Base-by-base conservation (phyloP, 2,888 invertebrate species). In the Pyrrhopygopsis socrates region DNA sequence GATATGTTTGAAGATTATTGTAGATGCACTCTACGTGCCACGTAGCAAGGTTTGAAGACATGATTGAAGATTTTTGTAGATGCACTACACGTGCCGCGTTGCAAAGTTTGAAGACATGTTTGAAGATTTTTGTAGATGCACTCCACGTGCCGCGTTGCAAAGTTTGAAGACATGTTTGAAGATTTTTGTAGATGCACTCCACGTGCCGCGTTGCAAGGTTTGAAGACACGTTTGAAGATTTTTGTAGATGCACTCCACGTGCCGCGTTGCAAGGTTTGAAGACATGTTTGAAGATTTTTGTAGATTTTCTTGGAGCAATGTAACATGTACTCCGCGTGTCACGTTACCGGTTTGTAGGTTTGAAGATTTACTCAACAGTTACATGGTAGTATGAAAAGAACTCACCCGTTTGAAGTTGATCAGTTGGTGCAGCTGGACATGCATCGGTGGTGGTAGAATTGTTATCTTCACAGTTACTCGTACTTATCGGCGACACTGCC, bases 401-500 rank as follows among this genome's bases (percentile, higher is more conserved):
- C 45, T 45, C 45, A 45, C 45, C 45, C 45, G 11, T 54, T 54
- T 54, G 54, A n/a, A 54, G 54, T n/a, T n/a, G n/a, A n/a, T n/a
- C n/a, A n/a, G n/a, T n/a, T n/a, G n/a, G n/a, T n/a, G n/a, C n/a
- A n/a, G n/a, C n/a, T n/a, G n/a, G n/a, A n/a, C n/a, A n/a, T n/a
- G n/a, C n/a, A n/a, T n/a, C n/a, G n/a, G n/a, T n/a, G n/a, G n/a
- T n/a, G n/a, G n/a, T n/a, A n/a, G n/a, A n/a, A n/a, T n/a, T n/a
- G n/a, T n/a, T n/a, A n/a, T n/a, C n/a, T n/a, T n/a, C n/a, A n/a
- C n/a, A n/a, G n/a, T n/a, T n/a, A n/a, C n/a, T n/a, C n/a, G n/a
- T n/a, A n/a, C n/a, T n/a, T n/a, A n/a, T n/a, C n/a, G n/a, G n/a
- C 70, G 70, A 70, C 30, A 45, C 27, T 41, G 70, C 18, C 20